phyloP scores from a whole-genome alignment of 2,797 vertebrate species.

The Lagocephalus sceleratus region DNA sequence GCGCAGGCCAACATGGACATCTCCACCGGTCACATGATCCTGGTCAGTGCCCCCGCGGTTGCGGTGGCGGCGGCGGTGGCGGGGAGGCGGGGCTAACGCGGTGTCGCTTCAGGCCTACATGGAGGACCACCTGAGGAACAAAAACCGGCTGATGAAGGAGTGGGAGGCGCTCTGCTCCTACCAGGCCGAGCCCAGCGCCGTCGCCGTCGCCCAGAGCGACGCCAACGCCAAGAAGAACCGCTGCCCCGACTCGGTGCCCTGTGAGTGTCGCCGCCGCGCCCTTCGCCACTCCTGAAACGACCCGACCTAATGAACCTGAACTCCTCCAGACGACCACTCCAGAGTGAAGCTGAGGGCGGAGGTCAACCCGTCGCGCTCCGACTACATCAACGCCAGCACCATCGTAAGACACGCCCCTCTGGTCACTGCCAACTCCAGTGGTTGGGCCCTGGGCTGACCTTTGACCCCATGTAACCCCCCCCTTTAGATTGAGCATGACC shows the following conservation, averaged over 20 bases:
- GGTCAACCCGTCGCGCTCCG: conserved; percentile 86
- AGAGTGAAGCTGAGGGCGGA: conserved; percentile 92
- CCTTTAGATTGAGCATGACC: conserved; percentile 91
- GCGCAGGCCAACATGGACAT: conserved; percentile 99
- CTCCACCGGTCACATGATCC: conserved; percentile 98
- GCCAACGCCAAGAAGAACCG: conserved; percentile 92
- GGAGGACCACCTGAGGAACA: conserved; percentile 96
- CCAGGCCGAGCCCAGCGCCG: conserved; percentile 89
- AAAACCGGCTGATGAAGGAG: conserved; percentile 91
- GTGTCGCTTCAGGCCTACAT: conserved; percentile 84
- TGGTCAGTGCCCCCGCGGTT: conserved; percentile 72
- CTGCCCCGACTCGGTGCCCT: conserved; percentile 86
- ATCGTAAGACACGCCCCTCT: conserved; percentile 78
- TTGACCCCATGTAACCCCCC: conserved; percentile 22
- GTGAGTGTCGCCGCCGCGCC: conserved; percentile 80
- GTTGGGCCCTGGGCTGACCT: background rate
- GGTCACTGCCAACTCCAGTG: no score
- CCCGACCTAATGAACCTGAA: background rate
- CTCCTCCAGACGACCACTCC: conserved; percentile 85
- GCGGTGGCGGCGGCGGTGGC: no score
- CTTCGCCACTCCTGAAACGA: no score
- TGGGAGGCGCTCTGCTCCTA: conserved; percentile 96
- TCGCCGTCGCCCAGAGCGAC: conserved; percentile 81
- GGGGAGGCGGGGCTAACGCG: background rate
- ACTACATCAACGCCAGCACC: conserved; percentile 97